Evolutionary conservation across 2,113 vertebrate species (phyloP).

Genomic region (Mastomys coucha): DNA sequence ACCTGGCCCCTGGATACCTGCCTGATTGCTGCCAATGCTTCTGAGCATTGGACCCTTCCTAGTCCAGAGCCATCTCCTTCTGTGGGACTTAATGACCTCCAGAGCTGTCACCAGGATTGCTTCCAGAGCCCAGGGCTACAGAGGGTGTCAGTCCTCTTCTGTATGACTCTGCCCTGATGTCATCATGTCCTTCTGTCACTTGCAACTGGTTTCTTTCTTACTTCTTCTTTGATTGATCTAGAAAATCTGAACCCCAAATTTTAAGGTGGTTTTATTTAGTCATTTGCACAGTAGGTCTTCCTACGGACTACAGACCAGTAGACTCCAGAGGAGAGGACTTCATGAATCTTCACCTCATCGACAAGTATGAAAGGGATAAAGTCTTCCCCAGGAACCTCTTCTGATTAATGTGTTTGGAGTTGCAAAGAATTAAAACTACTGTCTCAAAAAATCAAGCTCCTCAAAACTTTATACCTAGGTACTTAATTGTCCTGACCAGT

Average conservation of each 20-base stretch:
- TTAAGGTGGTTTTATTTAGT: not conserved
- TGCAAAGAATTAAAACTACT: not conserved
- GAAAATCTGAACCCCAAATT: not conserved
- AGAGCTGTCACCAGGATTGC: not conserved
- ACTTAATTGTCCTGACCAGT: not conserved
- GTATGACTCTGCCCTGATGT: not conserved
- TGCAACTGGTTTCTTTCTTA: not conserved
- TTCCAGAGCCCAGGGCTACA: not conserved
- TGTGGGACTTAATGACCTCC: not conserved
- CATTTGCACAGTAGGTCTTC: not conserved
- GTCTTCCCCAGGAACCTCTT: not conserved
- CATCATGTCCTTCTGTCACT: not conserved
- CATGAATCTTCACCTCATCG: not conserved
- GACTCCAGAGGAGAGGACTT: not conserved
- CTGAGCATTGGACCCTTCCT: not conserved
- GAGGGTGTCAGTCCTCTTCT: not conserved
- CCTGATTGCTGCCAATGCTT: not conserved
- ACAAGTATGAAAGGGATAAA: not conserved
- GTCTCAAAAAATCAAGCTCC: not conserved
- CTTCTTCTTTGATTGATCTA: not conserved
- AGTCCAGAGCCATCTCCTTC: not conserved
- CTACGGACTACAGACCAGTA: not conserved
- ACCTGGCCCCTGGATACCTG: no score
- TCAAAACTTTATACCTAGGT: not conserved
- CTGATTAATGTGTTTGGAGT: not conserved